Percentiles rank a stretch among this genome's conserved stretches.
Evolutionary conservation across 2,888 invertebrate genomes (phyloP).

Genomic region (Pediacus dermestoides): DNA sequence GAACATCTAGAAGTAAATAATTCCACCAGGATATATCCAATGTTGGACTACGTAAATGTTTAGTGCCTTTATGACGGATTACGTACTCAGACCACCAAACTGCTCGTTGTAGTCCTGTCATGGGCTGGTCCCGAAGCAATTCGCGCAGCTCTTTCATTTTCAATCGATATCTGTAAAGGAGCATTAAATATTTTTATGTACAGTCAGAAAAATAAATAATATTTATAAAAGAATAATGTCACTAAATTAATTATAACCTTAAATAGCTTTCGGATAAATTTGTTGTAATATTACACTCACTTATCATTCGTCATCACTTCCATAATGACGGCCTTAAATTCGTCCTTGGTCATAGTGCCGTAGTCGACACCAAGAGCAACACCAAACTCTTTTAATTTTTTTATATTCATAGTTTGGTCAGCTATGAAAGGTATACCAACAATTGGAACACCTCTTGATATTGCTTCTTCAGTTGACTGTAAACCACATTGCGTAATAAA

Average conservation of each 20-base stretch:
- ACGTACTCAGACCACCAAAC: conserved; percentile 38
- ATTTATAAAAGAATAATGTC: no score
- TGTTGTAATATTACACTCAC: conserved; percentile 25
- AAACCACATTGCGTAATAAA: conserved; percentile 38
- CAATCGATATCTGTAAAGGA: conserved; percentile 11
- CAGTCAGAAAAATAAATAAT: no score
- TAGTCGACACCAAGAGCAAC: conserved; percentile 30
- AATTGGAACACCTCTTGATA: conserved; percentile 34
- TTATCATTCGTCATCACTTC: conserved; percentile 33
- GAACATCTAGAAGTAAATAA: conserved; percentile 50
- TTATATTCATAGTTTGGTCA: conserved; percentile 36
- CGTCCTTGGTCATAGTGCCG: conserved; percentile 31
- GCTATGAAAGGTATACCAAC: conserved; percentile 39
- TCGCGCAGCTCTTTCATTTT: conserved; percentile 8
- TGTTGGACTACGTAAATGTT: conserved; percentile 50
- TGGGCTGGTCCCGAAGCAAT: conserved; percentile 24
- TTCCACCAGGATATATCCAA: conserved; percentile 46
- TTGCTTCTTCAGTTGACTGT: conserved; percentile 38
- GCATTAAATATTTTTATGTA: no score
- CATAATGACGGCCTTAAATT: conserved; percentile 28
- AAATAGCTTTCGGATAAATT: no score
- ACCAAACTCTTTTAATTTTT: conserved; percentile 27
- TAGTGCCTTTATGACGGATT: conserved; percentile 45
- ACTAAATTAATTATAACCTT: no score
- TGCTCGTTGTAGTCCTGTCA: conserved; percentile 31